Evolutionary conservation across 2,113 vertebrate genomes (phyloP).

Genomic region (Actenoides hombroni): DNA sequence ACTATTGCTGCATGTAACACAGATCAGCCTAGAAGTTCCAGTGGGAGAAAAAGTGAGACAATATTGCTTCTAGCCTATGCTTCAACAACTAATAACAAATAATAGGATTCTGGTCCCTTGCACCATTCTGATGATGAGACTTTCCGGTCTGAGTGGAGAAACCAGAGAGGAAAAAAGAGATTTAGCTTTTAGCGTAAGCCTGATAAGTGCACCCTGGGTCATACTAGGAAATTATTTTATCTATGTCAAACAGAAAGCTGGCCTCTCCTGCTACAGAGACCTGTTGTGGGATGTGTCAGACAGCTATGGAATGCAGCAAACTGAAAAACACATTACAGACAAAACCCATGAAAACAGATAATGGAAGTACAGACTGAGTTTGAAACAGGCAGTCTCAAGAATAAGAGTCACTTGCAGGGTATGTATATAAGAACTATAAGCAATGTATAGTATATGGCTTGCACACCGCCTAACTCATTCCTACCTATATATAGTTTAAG

Average conservation of each 20-base stretch:
- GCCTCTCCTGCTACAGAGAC: not conserved
- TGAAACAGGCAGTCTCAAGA: not conserved
- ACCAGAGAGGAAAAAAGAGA: not conserved
- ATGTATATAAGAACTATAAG: fast-evolving
- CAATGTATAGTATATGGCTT: not conserved
- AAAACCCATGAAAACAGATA: not conserved
- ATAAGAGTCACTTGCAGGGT: not conserved
- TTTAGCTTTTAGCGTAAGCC: not conserved
- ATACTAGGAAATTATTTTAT: not conserved
- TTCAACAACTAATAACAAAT: constrained; percentile 25
- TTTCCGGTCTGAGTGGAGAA: not conserved
- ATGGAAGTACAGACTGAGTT: not conserved
- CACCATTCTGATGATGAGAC: not conserved
- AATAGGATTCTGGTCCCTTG: not conserved
- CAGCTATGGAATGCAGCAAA: not conserved
- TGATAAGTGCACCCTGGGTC: not conserved
- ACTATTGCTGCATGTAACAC: not conserved
- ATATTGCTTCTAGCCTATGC: not conserved
- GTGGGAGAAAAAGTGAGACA: not conserved
- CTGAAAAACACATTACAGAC: not conserved
- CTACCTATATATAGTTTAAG: not conserved
- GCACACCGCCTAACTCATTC: not conserved
- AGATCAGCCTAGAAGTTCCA: not conserved
- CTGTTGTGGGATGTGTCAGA: fast-evolving
- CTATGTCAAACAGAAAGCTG: not conserved